Base-by-base conservation (phyloP, 2,797 vertebrate genomes). In the Rhinella marina region DNA sequence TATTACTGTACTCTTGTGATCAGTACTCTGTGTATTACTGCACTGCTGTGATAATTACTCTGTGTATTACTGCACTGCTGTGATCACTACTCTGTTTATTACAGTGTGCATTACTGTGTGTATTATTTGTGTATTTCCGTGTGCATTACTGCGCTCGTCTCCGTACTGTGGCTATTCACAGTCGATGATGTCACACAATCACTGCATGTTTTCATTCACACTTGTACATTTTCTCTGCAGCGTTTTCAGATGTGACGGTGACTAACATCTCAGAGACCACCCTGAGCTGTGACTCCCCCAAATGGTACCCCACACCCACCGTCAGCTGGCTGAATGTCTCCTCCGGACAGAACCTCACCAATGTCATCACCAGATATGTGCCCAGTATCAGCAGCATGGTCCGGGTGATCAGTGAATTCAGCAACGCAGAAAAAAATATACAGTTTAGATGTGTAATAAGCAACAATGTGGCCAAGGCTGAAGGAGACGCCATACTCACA, bases 361-460 rank as follows among this genome's bases (percentile, higher is more conserved):
- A 90, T 90, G 93, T 91, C 0, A 11, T 93, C 90, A 87, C 92
- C 84, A 91, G 90, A 4, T 89, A 16, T 4, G 66, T 70, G 88
- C 87, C 92, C 82, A 92, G 90, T 2, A 89, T 94, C 0, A 88
- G 85, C 0, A 95, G 94, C 11, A 90, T 95, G 56, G 91, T 94
- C 84, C 92, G 88, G 16, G 87, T 98, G 0, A 68, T 90, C 23
- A 96, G 96, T 62, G 76, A 66, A 0, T 92, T 97, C 82, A 89
- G 81, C 73, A 91, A 90, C 0, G 41, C 93, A 48, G 92, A 90
- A 2, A 0, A 61, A 76, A 93, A 93, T 0, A 86, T 90, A 59
- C 92, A 89, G 9, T 98, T 96, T 91, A 95, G 86, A 90, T 96
- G 94, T 1, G 88, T 92, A 92, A 96, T 97, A 32, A 88, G 96